Evolutionary conservation across 2,888 invertebrate genomes (phyloP).

Genomic region (Synergus gifuensis): DNA sequence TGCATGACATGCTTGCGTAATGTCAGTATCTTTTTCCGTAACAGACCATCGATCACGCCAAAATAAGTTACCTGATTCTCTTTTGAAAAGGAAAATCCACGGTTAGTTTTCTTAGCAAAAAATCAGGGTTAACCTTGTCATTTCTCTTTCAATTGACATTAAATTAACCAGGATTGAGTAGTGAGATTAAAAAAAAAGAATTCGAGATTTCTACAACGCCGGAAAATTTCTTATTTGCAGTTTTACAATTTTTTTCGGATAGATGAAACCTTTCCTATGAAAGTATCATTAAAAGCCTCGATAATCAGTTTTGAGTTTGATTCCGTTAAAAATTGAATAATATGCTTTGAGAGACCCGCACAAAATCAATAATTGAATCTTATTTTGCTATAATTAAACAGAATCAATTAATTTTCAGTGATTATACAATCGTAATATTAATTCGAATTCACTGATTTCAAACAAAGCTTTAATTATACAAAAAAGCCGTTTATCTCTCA

Average conservation of each 20-base stretch:
- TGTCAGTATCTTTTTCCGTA: constrained; percentile 16
- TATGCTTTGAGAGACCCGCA: background rate
- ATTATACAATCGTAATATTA: background rate
- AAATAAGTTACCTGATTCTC: constrained; percentile 28
- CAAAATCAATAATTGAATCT: background rate
- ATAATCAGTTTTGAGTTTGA: too few relatives aligned
- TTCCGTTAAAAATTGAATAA: background rate
- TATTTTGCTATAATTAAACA: background rate
- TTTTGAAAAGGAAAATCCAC: constrained; percentile 21
- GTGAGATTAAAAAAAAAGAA: too few relatives aligned
- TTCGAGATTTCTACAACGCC: too few relatives aligned
- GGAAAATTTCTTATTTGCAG: too few relatives aligned
- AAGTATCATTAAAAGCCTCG: too few relatives aligned
- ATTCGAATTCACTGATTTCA: background rate
- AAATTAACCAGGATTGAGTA: too few relatives aligned
- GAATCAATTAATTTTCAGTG: background rate
- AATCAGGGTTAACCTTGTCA: background rate
- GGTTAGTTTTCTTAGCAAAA: constrained; percentile 6
- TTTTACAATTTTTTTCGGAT: too few relatives aligned
- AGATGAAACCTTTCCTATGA: too few relatives aligned
- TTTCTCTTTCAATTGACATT: too few relatives aligned
- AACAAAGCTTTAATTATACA: constrained; percentile 9
- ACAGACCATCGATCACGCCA: constrained; percentile 23
- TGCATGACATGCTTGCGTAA: constrained; percentile 26
- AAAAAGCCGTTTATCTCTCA: constrained; percentile 3